These are phyloP conservation scores for Marcusenius ussheri DNA, from an alignment of 2,113 vertebrate genomes.

Conservation along the genomic window DNA sequence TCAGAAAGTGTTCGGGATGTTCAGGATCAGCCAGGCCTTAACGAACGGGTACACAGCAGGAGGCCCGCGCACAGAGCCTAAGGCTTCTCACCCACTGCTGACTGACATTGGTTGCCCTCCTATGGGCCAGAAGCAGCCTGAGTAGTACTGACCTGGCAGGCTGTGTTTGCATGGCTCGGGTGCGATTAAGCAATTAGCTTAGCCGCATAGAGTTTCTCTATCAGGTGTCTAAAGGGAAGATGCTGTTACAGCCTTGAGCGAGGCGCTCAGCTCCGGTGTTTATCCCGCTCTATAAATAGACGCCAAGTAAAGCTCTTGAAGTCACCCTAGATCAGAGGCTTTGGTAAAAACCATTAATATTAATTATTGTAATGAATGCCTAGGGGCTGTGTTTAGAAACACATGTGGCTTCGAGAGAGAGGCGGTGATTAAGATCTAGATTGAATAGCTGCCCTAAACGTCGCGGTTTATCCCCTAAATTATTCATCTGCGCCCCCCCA, in stretches of 20 bases:
- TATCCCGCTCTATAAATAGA: not conserved
- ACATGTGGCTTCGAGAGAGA: not conserved
- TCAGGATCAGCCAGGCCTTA: not conserved
- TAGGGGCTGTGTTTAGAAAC: not conserved
- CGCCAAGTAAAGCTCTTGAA: not conserved
- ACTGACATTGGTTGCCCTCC: not conserved
- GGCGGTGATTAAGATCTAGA: not conserved
- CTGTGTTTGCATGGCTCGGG: not conserved
- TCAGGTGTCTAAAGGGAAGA: not conserved
- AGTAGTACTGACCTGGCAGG: not conserved
- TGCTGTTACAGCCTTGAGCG: not conserved
- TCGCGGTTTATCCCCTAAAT: not conserved
- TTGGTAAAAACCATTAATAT: slow-evolving; percentile 5
- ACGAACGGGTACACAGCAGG: not conserved
- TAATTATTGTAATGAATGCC: slow-evolving; percentile 5
- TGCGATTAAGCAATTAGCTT: not conserved
- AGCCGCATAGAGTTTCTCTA: not conserved
- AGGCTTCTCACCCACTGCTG: not conserved
- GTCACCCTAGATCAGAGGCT: slow-evolving; percentile 2
- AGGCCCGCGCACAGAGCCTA: not conserved
- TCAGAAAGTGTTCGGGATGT: not conserved
- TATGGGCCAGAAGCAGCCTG: not conserved
- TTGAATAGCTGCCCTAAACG: not conserved
- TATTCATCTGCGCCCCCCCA: not conserved
- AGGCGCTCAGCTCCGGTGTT: not conserved